Percentiles rank a stretch among this genome's conserved stretches.
phyloP scores from a whole-genome alignment of 2,113 vertebrate species.

The Pluvialis apricaria region DNA sequence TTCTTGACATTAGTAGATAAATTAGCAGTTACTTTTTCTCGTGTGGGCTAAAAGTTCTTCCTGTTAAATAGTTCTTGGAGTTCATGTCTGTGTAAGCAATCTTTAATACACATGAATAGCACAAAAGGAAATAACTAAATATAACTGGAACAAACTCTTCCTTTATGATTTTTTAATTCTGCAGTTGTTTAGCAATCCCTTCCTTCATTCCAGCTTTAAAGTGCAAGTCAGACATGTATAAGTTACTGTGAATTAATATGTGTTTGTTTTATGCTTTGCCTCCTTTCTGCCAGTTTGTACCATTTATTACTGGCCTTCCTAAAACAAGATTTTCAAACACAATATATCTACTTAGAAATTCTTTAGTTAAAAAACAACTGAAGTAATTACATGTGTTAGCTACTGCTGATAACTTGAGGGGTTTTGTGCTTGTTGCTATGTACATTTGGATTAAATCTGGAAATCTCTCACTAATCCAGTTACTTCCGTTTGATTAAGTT shows the following conservation, averaged over 20 bases:
- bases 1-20: neutral
- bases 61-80: neutral
- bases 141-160: neutral
- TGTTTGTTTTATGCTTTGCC: neutral
- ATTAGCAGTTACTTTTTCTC: neutral
- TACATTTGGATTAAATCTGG: slow-evolving; percentile 32
- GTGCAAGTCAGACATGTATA: neutral
- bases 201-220: neutral
- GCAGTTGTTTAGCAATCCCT: neutral
- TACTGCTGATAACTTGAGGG: slow-evolving; percentile 14
- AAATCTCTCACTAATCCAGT: slow-evolving; percentile 8
- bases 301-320: neutral
- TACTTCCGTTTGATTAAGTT: slow-evolving; percentile 34
- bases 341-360: neutral
- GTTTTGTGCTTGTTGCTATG: slow-evolving; percentile 16
- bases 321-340: neutral
- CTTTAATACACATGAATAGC: neutral
- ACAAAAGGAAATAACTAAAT: neutral
- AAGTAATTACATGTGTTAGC: neutral
- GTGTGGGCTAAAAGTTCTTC: neutral
- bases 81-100: neutral
- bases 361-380: neutral
- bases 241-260: neutral
- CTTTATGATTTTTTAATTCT: neutral
- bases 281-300: neutral